phyloP scores from a whole-genome alignment of 2,888 invertebrate species.

The Epistrophe grossulariae region DNA sequence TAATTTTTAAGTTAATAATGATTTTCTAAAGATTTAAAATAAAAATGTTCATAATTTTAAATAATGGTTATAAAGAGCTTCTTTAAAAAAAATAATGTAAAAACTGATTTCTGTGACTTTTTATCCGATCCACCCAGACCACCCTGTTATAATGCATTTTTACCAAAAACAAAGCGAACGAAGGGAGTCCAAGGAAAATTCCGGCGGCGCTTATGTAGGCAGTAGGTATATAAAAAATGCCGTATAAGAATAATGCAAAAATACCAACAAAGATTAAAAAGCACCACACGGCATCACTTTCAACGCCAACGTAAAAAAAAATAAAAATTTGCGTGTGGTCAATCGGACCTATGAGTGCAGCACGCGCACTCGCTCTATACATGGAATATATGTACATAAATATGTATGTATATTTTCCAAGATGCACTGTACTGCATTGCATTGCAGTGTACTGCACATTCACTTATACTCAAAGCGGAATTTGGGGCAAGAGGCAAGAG shows the following conservation, averaged over 20 bases:
- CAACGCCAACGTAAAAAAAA: constrained; percentile 70
- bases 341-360: constrained; percentile 41
- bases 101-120: not conserved
- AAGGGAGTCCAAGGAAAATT: constrained; percentile 37
- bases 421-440: constrained; percentile 27
- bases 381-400: not conserved
- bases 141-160: not conserved
- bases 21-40: no score
- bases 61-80: no score
- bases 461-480: constrained; percentile 56
- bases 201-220: constrained; percentile 72
- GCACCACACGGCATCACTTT: constrained; percentile 66
- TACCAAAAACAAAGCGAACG: not conserved
- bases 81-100: no score
- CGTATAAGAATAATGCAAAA: not conserved
- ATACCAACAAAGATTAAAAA: constrained; percentile 29
- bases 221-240: no score
- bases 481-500: constrained; percentile 57
- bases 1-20: no score
- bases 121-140: not conserved
- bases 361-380: constrained; percentile 38
- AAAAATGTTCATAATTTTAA: no score
- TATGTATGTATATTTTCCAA: not conserved
- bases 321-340: constrained; percentile 74
- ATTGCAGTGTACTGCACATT: constrained; percentile 50